phyloP scores from a whole-genome alignment of 2,797 vertebrate species.

The Microcaecilia unicolor region DNA sequence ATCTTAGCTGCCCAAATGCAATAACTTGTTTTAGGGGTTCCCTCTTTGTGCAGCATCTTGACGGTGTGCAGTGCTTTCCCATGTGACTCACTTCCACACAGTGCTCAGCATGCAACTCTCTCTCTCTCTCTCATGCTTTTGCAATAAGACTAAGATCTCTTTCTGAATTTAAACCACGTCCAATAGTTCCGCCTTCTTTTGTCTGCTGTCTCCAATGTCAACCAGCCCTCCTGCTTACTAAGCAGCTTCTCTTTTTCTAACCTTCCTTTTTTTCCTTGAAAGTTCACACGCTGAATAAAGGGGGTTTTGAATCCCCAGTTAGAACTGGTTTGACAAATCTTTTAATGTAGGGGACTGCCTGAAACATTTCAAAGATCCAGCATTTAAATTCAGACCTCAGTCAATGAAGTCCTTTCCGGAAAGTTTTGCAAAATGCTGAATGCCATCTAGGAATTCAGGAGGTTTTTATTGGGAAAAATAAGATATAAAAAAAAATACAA shows the following conservation, averaged over 20 bases:
- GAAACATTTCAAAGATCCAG: too few species aligned
- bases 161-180: slow-evolving; percentile 7
- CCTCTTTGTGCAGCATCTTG: not conserved
- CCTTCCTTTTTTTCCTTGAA: too few species aligned
- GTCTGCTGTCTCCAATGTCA: slow-evolving; percentile 23
- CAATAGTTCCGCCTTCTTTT: slow-evolving; percentile 38
- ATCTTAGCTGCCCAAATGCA: too few species aligned
- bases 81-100: not conserved
- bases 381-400: too few species aligned
- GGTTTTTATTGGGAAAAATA: too few species aligned
- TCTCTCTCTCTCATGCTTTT: too few species aligned
- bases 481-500: too few species aligned
- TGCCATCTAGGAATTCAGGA: too few species aligned
- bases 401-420: too few species aligned
- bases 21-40: too few species aligned
- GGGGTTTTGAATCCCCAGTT: not conserved
- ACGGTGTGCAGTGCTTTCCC: not conserved
- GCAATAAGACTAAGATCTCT: not conserved
- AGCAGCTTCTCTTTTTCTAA: slow-evolving; percentile 15
- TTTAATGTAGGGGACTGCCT: too few species aligned
- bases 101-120: slow-evolving; percentile 18
- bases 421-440: too few species aligned
- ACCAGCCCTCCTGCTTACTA: slow-evolving; percentile 8
- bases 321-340: not conserved
- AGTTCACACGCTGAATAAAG: slow-evolving; percentile 14